Evolutionary conservation across 2,113 vertebrate species (phyloP).

Genomic region (Leptodactylus fuscus): DNA sequence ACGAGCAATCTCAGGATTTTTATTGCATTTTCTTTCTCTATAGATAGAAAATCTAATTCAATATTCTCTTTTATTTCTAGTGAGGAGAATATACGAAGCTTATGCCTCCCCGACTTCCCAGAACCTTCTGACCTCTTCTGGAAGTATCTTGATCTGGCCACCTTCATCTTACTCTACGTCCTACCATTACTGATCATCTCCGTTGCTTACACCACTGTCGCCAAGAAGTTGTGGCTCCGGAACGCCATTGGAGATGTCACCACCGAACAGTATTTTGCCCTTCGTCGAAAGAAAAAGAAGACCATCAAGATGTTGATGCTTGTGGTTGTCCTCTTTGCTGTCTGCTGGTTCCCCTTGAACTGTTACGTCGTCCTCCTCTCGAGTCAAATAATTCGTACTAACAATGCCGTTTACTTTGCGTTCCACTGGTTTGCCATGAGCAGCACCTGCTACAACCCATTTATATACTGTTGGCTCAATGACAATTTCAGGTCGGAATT

Average conservation of each 20-base stretch:
- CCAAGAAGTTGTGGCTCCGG: slow-evolving; percentile 87
- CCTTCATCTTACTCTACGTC: slow-evolving; percentile 89
- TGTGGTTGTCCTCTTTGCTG: slow-evolving; percentile 88
- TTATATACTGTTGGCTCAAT: slow-evolving; percentile 96
- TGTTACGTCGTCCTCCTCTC: slow-evolving; percentile 92
- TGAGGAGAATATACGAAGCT: slow-evolving; percentile 80
- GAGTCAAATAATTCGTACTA: slow-evolving; percentile 86
- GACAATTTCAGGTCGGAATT: slow-evolving; percentile 88
- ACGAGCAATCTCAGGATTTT: too few relatives aligned
- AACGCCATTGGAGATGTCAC: slow-evolving; percentile 88
- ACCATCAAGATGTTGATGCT: slow-evolving; percentile 93
- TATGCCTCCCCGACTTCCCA: slow-evolving; percentile 90
- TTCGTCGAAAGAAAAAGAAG: slow-evolving; percentile 82
- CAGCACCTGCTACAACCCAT: slow-evolving; percentile 96
- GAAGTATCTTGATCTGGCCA: slow-evolving; percentile 91
- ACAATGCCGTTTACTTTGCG: slow-evolving; percentile 87
- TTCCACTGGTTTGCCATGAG: slow-evolving; percentile 97
- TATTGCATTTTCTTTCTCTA: too few relatives aligned
- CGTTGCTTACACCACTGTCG: slow-evolving; percentile 83
- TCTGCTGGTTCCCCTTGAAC: slow-evolving; percentile 96
- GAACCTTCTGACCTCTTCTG: slow-evolving; percentile 92
- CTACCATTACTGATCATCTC: slow-evolving; percentile 91
- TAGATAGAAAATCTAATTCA: too few relatives aligned
- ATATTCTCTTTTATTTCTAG: slow-evolving; percentile 66
- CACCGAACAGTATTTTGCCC: slow-evolving; percentile 84